Conservation (phyloP, 2,797 vertebrate genomes). For the Helostoma temminkii region DNA sequence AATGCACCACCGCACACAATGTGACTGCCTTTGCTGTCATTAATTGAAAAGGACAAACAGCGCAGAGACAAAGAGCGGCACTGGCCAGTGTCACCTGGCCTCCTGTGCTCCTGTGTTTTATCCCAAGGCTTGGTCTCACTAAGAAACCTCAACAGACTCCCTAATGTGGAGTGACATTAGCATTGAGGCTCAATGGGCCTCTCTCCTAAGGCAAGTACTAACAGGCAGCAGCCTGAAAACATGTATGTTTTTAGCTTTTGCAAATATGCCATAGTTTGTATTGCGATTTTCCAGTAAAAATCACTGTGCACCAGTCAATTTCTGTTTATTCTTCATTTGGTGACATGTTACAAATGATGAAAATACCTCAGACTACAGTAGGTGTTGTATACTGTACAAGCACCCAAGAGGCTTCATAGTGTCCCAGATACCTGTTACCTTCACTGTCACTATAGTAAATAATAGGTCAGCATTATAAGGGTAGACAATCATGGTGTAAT, state of each 20-base stretch:
- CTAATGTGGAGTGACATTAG: conserved; percentile 47
- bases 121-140: conserved; percentile 36
- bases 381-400: no score
- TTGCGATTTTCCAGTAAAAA: neutral
- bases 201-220: conserved; percentile 21
- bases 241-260: conserved; percentile 19
- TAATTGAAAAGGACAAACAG: conserved; percentile 65
- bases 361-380: no score
- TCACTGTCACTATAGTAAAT: no score
- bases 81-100: conserved; percentile 67
- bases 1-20: conserved; percentile 51
- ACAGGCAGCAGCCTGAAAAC: conserved; percentile 25
- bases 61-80: conserved; percentile 46
- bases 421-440: no score
- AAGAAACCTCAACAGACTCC: conserved; percentile 35
- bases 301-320: no score
- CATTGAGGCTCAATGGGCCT: conserved; percentile 14
- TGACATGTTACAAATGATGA: no score
- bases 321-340: no score
- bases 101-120: conserved; percentile 44
- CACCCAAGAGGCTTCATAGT: no score
- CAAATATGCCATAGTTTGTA: conserved; percentile 30
- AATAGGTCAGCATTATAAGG: no score
- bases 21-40: conserved; percentile 49
- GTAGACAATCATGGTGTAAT: no score